Conservation (phyloP, 2,888 invertebrate genomes). For the Atherix ibis region DNA sequence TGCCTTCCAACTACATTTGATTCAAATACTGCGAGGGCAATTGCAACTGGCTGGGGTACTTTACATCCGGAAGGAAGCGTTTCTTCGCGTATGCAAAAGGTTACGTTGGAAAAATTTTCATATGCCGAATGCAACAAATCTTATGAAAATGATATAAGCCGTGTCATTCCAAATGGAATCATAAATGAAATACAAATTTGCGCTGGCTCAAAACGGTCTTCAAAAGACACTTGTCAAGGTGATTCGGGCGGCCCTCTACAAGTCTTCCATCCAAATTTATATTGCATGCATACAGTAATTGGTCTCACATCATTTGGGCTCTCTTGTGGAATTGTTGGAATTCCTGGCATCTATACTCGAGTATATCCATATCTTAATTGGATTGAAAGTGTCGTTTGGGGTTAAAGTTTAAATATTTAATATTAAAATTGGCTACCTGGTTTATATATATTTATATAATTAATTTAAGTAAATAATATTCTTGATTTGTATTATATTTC, state of each 20-base stretch:
- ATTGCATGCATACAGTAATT: slow-evolving; percentile 29
- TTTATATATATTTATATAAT: no score
- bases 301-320: slow-evolving; percentile 33
- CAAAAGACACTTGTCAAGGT: slow-evolving; percentile 20
- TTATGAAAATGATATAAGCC: not conserved
- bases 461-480: no score
- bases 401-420: no score
- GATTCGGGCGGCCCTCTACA: slow-evolving; percentile 44
- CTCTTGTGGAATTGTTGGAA: slow-evolving; percentile 24
- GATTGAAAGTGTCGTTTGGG: slow-evolving; percentile 40
- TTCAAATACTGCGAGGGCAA: no score
- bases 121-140: slow-evolving; percentile 4
- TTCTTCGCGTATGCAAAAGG: slow-evolving; percentile 31
- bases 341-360: slow-evolving; percentile 39
- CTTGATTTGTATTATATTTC: no score
- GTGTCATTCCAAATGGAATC: no score
- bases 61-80: slow-evolving; percentile 21
- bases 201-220: slow-evolving; percentile 5
- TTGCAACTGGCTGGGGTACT: slow-evolving; percentile 35
- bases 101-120: slow-evolving; percentile 22
- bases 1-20: no score
- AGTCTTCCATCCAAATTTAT: slow-evolving; percentile 14
- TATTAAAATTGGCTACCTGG: no score
- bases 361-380: slow-evolving; percentile 36
- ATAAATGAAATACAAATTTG: slow-evolving; percentile 7